Percentiles rank a stretch among this genome's conserved stretches.
Evolutionary conservation across 2,888 invertebrate species (phyloP).

Genomic region (Pterobdella sp.): DNA sequence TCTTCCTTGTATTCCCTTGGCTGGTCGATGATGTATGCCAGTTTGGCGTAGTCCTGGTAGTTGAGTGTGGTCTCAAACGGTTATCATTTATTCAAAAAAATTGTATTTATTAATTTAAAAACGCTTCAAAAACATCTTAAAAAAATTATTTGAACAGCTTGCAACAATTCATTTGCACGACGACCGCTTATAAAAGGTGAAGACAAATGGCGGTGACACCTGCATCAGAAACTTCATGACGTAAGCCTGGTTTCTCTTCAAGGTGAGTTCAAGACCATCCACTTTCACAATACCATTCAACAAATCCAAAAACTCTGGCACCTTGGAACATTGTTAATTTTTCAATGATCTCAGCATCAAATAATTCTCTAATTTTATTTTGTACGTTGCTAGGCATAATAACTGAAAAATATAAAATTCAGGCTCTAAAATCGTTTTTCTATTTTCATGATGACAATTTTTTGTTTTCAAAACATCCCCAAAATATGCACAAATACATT

Average conservation of each 20-base stretch:
- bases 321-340: no score
- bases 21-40: conserved; percentile 42
- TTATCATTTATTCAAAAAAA: no score
- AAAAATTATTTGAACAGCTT: no score
- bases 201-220: not conserved
- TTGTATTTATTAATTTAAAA: no score
- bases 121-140: no score
- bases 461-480: not conserved
- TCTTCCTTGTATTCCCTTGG: conserved; percentile 42
- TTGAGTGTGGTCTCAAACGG: no score
- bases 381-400: no score
- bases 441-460: no score
- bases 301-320: conserved; percentile 42
- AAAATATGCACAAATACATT: not conserved
- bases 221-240: conserved; percentile 44
- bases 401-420: no score
- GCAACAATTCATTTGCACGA: not conserved
- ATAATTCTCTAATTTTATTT: no score
- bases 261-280: conserved; percentile 40
- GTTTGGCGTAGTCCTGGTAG: conserved; percentile 41
- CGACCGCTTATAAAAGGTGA: not conserved
- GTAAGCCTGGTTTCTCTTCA: conserved; percentile 43
- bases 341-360: no score
- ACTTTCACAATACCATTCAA: conserved; percentile 41
- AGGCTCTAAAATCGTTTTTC: no score